Evolutionary conservation across 2,797 vertebrate genomes (phyloP).

Genomic region (Xerus rutilus): DNA sequence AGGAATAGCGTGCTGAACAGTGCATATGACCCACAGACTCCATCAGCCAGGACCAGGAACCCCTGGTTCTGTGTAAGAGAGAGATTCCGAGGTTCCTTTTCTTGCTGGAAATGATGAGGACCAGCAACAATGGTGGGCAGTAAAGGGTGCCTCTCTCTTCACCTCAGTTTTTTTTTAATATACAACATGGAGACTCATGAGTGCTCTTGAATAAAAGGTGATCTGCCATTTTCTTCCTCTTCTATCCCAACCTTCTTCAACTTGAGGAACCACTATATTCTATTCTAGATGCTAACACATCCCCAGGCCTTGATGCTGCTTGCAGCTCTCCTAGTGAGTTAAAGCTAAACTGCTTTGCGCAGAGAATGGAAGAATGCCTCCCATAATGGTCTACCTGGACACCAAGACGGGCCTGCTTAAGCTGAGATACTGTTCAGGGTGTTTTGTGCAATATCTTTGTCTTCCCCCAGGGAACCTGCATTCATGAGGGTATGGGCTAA

Average conservation of each 20-base stretch:
- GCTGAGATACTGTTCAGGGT: fast-evolving
- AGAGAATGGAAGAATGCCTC: fast-evolving
- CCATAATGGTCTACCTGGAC: background rate
- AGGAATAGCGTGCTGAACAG: background rate
- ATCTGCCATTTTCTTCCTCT: background rate
- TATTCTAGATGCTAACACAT: background rate
- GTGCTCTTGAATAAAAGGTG: background rate
- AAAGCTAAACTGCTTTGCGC: background rate
- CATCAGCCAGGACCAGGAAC: background rate
- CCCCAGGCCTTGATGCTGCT: background rate
- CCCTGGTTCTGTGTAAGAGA: too few relatives aligned
- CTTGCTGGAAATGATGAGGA: background rate
- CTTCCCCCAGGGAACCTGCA: background rate
- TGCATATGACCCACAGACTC: fast-evolving
- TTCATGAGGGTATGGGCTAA: background rate
- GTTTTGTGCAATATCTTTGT: too few relatives aligned
- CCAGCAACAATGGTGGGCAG: background rate
- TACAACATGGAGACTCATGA: fast-evolving
- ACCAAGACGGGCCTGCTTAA: background rate
- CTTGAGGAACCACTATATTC: background rate
- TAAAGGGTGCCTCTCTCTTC: background rate
- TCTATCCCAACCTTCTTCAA: background rate
- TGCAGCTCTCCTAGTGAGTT: background rate
- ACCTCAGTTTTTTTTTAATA: background rate
- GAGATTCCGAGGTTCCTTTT: background rate